A percentile compares a stretch with the other conserved stretches of the same genome.
These are phyloP conservation scores for Numida meleagris DNA, from an alignment of 2,113 vertebrate species.

Conservation along the genomic window DNA sequence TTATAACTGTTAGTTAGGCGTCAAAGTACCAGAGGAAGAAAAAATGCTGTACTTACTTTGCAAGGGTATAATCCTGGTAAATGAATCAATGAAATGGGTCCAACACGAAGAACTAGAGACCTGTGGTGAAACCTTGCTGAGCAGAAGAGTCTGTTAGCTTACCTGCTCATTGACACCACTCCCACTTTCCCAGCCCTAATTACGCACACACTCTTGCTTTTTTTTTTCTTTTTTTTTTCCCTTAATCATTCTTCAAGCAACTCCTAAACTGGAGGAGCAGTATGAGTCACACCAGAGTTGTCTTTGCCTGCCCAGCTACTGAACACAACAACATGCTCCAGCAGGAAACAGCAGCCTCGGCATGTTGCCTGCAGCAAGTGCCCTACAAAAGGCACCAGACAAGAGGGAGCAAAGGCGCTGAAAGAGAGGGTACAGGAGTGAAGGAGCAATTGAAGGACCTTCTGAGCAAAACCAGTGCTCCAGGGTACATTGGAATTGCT, in stretches of 20 bases:
- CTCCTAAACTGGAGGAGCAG: constrained; percentile 21
- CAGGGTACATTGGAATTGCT: neutral
- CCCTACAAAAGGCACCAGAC: neutral
- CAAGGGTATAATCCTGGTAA: constrained; percentile 21
- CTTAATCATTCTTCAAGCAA: constrained; percentile 66
- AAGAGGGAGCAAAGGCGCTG: neutral
- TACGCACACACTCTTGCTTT: neutral
- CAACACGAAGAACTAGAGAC: neutral
- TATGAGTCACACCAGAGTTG: constrained; percentile 66
- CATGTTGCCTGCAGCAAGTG: neutral
- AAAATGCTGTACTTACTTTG: constrained; percentile 71
- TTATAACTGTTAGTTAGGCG: neutral
- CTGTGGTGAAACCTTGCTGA: neutral
- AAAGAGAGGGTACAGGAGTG: neutral
- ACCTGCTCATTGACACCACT: constrained; percentile 53
- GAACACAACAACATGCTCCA: constrained; percentile 59
- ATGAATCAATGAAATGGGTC: neutral
- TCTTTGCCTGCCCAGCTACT: constrained; percentile 62
- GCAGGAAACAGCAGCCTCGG: constrained; percentile 61
- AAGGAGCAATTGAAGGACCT: neutral
- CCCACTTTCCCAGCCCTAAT: constrained; percentile 57
- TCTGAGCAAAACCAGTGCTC: neutral
- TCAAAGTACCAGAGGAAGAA: neutral
- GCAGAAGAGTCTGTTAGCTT: constrained; percentile 22
- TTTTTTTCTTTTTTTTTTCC: neutral